A percentile compares a stretch with the other conserved stretches of the same genome.
phyloP scores from a whole-genome alignment of 1,140 invertebrate genomes.

The Drosophila equinoxialis region DNA sequence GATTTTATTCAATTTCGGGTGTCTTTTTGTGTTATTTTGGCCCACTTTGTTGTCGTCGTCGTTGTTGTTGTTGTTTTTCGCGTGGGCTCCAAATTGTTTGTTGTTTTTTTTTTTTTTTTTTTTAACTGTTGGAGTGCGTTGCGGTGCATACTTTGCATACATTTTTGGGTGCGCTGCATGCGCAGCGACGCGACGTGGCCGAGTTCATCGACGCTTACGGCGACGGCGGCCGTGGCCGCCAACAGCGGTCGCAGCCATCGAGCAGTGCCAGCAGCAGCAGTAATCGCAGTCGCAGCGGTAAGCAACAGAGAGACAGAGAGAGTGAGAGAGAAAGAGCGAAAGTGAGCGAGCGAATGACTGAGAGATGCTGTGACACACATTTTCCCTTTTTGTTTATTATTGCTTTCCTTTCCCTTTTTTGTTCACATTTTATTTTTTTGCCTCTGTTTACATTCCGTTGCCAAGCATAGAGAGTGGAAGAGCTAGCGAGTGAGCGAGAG shows the following conservation, averaged over 20 bases:
- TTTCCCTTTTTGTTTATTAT: neutral
- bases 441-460: slow-evolving; percentile 19
- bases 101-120: too few species aligned
- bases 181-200: slow-evolving; percentile 48
- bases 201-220: slow-evolving; percentile 49
- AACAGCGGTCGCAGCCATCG: slow-evolving; percentile 45
- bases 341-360: too few species aligned
- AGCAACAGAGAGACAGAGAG: slow-evolving; percentile 2
- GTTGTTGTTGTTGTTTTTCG: slow-evolving; percentile 5
- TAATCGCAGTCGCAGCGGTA: slow-evolving; percentile 70
- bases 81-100: too few species aligned
- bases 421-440: neutral
- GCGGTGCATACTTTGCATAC: slow-evolving; percentile 1
- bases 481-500: neutral
- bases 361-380: slow-evolving; percentile 30
- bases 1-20: too few species aligned
- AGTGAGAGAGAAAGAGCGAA: too few species aligned
- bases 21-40: slow-evolving; percentile 10
- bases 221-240: slow-evolving; percentile 42
- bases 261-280: slow-evolving; percentile 73
- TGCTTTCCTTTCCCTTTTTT: neutral
- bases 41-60: slow-evolving; percentile 10
- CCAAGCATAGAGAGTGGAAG: neutral
- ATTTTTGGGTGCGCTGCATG: slow-evolving; percentile 12
- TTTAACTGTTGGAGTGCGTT: slow-evolving; percentile 14